Percentiles rank a stretch among this genome's conserved stretches.
phyloP scores from a whole-genome alignment of 2,113 vertebrate genomes.

The Cavia porcellus region DNA sequence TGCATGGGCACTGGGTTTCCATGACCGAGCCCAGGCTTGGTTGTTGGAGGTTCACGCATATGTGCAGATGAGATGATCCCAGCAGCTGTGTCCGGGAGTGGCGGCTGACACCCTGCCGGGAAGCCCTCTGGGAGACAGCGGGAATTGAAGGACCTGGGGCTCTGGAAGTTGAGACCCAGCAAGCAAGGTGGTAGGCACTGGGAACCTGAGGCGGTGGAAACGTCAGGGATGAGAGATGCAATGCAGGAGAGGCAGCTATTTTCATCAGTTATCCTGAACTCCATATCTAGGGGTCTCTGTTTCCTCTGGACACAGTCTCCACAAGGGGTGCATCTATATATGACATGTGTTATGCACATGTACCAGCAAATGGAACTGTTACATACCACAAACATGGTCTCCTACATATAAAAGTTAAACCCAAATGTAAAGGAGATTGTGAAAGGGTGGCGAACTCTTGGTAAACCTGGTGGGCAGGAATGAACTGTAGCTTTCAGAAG shows the following conservation, averaged over 20 bases:
- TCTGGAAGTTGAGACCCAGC: not conserved
- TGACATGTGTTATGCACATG: not conserved
- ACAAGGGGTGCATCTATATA: not conserved
- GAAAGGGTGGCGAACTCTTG: not conserved
- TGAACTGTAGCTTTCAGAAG: not conserved
- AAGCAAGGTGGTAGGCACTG: not conserved
- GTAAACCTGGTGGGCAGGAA: not conserved
- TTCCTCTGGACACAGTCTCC: not conserved
- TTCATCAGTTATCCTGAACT: not conserved
- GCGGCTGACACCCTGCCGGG: too few relatives aligned
- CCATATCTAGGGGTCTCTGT: not conserved
- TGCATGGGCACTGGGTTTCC: not conserved
- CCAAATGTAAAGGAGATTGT: not conserved
- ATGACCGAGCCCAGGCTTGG: not conserved
- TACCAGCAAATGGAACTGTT: not conserved
- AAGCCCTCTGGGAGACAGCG: not conserved
- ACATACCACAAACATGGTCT: not conserved
- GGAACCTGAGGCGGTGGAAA: not conserved
- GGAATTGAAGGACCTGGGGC: not conserved
- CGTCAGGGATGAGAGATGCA: not conserved
- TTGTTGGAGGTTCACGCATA: fast-evolving
- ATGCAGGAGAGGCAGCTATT: not conserved
- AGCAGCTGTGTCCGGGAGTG: not conserved
- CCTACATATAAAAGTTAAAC: not conserved
- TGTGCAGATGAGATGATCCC: fast-evolving